A percentile compares a stretch with the other conserved stretches of the same genome.
These are phyloP conservation scores for Thecocarcelia acutangulata DNA, from an alignment of 2,888 invertebrate genomes.

Conservation along the genomic window DNA sequence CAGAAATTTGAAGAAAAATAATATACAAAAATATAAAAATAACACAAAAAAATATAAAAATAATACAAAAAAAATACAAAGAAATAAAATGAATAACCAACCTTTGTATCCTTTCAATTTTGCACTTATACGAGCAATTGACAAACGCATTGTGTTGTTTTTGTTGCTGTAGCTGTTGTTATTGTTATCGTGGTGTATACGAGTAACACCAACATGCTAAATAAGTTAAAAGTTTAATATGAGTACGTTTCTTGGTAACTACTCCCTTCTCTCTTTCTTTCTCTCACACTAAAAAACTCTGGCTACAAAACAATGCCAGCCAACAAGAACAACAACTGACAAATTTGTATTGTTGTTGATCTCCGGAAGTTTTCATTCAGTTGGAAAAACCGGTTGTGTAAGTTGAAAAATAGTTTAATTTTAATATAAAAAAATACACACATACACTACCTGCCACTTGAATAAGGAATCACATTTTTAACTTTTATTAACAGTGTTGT, in stretches of 20 bases:
- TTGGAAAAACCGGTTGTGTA: constrained; percentile 15
- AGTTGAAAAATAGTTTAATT: constrained; percentile 36
- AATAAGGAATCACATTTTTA: too few relatives aligned
- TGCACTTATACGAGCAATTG: constrained; percentile 60
- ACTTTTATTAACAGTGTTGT: too few relatives aligned
- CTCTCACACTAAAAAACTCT: not conserved
- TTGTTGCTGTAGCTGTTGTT: not conserved
- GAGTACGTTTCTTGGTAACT: not conserved
- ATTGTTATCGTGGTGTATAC: not conserved
- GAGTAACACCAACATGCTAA: constrained; percentile 10
- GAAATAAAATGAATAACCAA: constrained; percentile 47
- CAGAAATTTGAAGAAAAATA: not conserved
- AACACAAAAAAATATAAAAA: too few relatives aligned
- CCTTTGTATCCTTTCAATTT: constrained; percentile 67
- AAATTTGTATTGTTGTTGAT: constrained; percentile 27
- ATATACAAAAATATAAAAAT: not conserved
- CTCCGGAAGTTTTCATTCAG: constrained; percentile 26
- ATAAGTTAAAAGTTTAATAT: constrained; percentile 41
- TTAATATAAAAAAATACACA: constrained; percentile 7
- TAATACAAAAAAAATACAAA: not conserved
- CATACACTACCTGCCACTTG: too few relatives aligned
- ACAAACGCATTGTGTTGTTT: constrained; percentile 62
- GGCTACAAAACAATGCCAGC: not conserved
- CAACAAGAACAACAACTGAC: constrained; percentile 20
- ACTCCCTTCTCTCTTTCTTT: too few relatives aligned